Percentiles rank a stretch among this genome's conserved stretches.
These are phyloP conservation scores for Euphydryas editha DNA, from an alignment of 2,888 invertebrate species.

Conservation along the genomic window DNA sequence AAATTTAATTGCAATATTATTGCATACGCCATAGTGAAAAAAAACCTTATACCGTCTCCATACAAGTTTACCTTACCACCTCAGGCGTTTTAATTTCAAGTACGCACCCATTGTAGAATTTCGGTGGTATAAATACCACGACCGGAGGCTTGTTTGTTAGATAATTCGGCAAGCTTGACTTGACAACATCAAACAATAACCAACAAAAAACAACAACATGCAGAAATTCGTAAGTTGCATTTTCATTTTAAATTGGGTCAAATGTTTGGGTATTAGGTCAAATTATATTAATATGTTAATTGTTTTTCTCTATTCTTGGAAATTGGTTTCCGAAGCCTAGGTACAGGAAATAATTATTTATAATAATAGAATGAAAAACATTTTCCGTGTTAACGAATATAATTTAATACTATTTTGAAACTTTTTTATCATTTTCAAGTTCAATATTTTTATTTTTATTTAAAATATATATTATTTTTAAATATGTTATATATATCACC, in stretches of 20 bases:
- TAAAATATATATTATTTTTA: no score
- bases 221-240: constrained; percentile 70
- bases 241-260: constrained; percentile 11
- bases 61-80: constrained; percentile 49
- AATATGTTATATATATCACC: not conserved
- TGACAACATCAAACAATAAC: constrained; percentile 49
- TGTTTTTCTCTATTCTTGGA: not conserved
- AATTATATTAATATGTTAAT: not conserved
- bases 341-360: not conserved
- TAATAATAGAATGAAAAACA: no score
- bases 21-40: constrained; percentile 8
- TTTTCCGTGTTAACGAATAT: no score
- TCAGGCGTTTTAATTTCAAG: constrained; percentile 59
- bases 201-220: constrained; percentile 59
- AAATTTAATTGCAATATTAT: not conserved
- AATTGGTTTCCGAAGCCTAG: not conserved
- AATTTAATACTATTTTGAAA: no score
- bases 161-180: constrained; percentile 56
- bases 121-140: constrained; percentile 69
- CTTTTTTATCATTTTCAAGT: no score
- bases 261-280: not conserved
- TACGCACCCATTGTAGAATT: constrained; percentile 65
- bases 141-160: constrained; percentile 57
- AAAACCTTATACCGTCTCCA: constrained; percentile 51
- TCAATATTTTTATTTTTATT: no score